phyloP scores from a whole-genome alignment of 2,113 vertebrate genomes.

The Erythrocercus mccallii region DNA sequence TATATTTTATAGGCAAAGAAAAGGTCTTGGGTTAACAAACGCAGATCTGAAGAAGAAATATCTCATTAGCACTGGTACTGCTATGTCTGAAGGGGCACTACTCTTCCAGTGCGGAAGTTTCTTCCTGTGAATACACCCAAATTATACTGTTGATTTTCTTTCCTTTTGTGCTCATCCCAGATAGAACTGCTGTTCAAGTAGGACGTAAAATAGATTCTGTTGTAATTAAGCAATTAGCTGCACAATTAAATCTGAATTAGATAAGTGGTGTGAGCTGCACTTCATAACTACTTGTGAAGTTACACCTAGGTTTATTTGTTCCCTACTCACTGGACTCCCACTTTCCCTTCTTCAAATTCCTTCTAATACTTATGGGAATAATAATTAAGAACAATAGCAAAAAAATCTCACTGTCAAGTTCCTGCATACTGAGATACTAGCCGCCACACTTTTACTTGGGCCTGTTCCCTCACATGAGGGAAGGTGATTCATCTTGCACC shows the following conservation, averaged over 20 bases:
- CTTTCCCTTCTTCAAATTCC: background rate
- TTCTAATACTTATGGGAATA: background rate
- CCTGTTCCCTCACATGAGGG: accelerated
- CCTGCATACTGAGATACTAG: background rate
- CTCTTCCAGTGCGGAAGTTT: background rate
- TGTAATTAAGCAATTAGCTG: conserved; percentile 26
- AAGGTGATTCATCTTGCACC: background rate
- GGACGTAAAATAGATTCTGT: background rate
- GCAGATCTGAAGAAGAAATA: background rate
- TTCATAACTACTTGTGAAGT: background rate
- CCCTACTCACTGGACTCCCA: background rate
- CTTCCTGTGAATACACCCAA: background rate
- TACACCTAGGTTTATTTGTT: background rate
- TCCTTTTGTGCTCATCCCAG: background rate
- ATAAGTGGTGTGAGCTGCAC: background rate
- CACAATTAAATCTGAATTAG: conserved; percentile 6
- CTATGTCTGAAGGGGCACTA: background rate
- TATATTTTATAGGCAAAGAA: background rate
- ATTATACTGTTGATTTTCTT: background rate
- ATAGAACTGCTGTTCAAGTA: background rate
- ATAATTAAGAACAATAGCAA: background rate
- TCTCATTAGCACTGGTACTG: background rate
- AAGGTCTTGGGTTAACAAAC: background rate
- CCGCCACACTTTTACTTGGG: background rate
- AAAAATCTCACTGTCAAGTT: background rate